A percentile compares a stretch with the other conserved stretches of the same genome.
Conservation (phyloP, 2,797 vertebrate species). For the Trichosurus vulpecula region DNA sequence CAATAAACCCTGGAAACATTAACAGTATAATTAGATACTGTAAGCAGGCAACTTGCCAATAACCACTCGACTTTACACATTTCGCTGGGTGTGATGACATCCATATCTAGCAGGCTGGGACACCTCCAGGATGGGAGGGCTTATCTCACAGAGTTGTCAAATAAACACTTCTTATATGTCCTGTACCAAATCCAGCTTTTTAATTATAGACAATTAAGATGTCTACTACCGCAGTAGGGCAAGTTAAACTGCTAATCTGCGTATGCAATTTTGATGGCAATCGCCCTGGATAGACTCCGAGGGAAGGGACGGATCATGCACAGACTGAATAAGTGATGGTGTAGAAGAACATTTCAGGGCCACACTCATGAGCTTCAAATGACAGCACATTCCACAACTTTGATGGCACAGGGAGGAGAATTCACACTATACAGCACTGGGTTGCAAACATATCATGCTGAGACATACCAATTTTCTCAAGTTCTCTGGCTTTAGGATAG, state of each 20-base stretch:
- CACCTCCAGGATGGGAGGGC: conserved; percentile 17
- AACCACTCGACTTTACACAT: conserved; percentile 32
- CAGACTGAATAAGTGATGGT: background rate
- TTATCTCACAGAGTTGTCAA: conserved; percentile 50
- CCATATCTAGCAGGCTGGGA: conserved; percentile 5
- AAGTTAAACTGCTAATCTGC: conserved; percentile 44
- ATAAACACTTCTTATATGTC: conserved; percentile 45
- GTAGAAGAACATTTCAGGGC: background rate
- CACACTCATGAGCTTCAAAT: background rate
- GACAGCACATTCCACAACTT: background rate
- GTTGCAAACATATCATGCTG: background rate
- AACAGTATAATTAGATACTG: conserved; percentile 3
- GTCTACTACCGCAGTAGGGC: background rate
- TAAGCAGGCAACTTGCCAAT: conserved; percentile 45
- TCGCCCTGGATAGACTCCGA: background rate
- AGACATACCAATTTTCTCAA: conserved; percentile 15
- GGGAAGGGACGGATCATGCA: background rate
- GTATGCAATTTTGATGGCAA: conserved; percentile 42
- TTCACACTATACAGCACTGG: conserved; percentile 7
- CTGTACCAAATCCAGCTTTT: conserved; percentile 47
- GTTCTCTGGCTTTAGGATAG: conserved; percentile 63
- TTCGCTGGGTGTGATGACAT: conserved; percentile 39
- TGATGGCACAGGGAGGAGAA: conserved; percentile 9
- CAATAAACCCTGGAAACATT: background rate
- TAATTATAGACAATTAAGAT: conserved; percentile 31